These are phyloP conservation scores for Adelosebastes latens DNA, from an alignment of 2,797 vertebrate species.

Conservation along the genomic window DNA sequence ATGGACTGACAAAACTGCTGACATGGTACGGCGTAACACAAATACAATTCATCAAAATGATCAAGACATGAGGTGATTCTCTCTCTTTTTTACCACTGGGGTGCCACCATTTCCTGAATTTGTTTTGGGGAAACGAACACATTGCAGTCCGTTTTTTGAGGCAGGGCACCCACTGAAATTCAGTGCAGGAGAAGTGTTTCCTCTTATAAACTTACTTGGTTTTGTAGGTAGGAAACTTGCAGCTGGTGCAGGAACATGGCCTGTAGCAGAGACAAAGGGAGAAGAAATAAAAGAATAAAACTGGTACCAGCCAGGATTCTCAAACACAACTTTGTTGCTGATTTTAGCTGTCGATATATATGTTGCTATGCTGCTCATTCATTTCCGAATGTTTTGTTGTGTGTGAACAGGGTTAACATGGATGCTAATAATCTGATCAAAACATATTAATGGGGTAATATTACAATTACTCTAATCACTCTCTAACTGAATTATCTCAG, in stretches of 20 bases:
- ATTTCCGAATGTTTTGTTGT: neutral
- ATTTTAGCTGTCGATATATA: neutral
- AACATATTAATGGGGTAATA: neutral
- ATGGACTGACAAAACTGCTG: neutral
- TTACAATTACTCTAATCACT: neutral
- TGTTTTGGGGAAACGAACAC: neutral
- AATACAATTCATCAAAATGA: neutral
- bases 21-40: neutral
- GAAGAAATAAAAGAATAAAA: neutral
- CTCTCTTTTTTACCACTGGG: neutral
- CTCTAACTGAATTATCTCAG: neutral
- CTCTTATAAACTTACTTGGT: constrained; percentile 81
- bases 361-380: neutral
- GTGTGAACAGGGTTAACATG: neutral
- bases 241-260: constrained; percentile 89
- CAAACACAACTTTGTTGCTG: neutral
- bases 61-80: neutral
- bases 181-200: neutral
- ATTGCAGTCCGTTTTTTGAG: neutral
- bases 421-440: neutral
- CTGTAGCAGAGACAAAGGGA: constrained; percentile 64
- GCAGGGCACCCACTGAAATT: neutral
- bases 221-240: constrained; percentile 91
- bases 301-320: neutral
- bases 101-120: neutral